phyloP scores from a whole-genome alignment of 2,888 invertebrate genomes.

The Ormia ochracea region DNA sequence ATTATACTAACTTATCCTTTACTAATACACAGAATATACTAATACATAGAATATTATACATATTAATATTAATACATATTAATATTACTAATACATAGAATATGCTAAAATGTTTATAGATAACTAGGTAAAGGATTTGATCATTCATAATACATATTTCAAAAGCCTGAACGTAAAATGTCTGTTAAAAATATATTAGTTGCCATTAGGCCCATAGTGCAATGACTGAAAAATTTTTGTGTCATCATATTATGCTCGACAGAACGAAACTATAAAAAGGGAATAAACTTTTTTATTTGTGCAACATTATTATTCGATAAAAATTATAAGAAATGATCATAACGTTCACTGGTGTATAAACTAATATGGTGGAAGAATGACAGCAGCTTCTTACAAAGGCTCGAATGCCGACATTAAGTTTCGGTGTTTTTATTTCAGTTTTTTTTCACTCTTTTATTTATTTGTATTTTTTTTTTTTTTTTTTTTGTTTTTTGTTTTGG shows the following conservation, averaged over 20 bases:
- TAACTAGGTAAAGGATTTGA: no score
- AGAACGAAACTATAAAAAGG: slow-evolving; percentile 29
- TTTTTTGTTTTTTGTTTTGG: slow-evolving; percentile 9
- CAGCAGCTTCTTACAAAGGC: slow-evolving; percentile 56
- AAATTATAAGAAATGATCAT: slow-evolving; percentile 69
- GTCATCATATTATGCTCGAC: slow-evolving; percentile 41
- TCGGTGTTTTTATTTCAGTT: slow-evolving; percentile 31
- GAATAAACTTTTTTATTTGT: slow-evolving; percentile 44
- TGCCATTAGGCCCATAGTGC: slow-evolving; percentile 27
- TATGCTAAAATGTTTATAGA: no score
- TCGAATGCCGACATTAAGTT: slow-evolving; percentile 56
- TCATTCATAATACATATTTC: no score
- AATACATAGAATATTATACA: no score
- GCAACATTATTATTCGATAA: slow-evolving; percentile 68
- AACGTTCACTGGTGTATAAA: slow-evolving; percentile 48
- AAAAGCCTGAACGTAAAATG: no score
- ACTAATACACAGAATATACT: no score
- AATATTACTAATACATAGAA: no score
- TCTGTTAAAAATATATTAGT: no score
- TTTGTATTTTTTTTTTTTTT: no score
- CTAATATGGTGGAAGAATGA: slow-evolving; percentile 55
- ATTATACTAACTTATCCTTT: no score
- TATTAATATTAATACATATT: no score
- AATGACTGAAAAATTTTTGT: slow-evolving; percentile 2
- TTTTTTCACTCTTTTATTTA: no score